phyloP scores from a whole-genome alignment of 2,888 invertebrate genomes.

The Ophion obscuratus region DNA sequence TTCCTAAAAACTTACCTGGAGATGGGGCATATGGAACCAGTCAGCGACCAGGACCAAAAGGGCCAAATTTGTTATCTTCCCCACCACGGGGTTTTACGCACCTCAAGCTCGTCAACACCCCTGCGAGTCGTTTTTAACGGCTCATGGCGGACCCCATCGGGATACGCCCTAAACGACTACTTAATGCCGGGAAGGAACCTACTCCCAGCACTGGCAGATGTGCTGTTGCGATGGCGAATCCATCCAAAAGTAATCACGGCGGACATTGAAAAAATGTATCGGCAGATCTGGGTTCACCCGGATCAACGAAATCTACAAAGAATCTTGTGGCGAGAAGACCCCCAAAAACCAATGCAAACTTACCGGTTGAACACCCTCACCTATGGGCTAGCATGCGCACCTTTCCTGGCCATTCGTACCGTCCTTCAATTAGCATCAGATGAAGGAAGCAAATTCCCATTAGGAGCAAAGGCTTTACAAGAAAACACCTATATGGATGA shows the following conservation, averaged over 20 bases:
- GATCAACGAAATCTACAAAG: constrained; percentile 72
- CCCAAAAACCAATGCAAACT: background rate
- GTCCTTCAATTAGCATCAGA: background rate
- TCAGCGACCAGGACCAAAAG: background rate
- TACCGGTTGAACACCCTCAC: constrained; percentile 12
- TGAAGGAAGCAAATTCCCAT: background rate
- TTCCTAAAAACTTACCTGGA: background rate
- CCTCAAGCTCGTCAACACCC: constrained; percentile 75
- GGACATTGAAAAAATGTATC: constrained; percentile 34
- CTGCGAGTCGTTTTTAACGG: constrained; percentile 77
- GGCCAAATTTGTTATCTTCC: constrained; percentile 35
- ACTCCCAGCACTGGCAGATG: constrained; percentile 69
- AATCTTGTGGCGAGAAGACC: constrained; percentile 75
- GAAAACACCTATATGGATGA: background rate
- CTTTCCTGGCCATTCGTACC: background rate
- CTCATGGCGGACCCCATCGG: constrained; percentile 70
- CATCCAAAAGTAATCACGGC: background rate
- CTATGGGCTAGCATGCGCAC: background rate
- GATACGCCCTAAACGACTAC: constrained; percentile 70
- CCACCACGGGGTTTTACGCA: constrained; percentile 76
- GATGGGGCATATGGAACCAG: background rate
- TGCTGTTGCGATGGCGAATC: constrained; percentile 7
- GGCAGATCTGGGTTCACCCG: constrained; percentile 19
- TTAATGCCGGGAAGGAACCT: constrained; percentile 75
- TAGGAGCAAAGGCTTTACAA: background rate